These are phyloP conservation scores for Cerastis rubricosa DNA, from an alignment of 2,888 invertebrate species.

Conservation along the genomic window DNA sequence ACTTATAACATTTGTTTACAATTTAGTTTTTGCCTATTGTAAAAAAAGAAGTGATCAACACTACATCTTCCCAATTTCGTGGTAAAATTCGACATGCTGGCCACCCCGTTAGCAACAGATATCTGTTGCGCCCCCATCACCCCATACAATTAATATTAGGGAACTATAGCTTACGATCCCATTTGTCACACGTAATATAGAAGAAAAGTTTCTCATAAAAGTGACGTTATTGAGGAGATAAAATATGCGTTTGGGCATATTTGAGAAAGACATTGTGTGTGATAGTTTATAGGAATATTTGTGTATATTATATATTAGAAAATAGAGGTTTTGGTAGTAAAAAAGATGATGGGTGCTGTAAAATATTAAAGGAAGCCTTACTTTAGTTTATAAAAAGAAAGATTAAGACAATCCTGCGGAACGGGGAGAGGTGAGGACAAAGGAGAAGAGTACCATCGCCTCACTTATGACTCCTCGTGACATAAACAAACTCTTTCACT, in stretches of 20 bases:
- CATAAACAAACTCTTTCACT: too few relatives aligned
- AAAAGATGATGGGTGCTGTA: too few relatives aligned
- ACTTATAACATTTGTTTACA: neutral
- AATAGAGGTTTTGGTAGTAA: neutral
- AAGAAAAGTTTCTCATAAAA: constrained; percentile 57
- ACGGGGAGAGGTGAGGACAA: too few relatives aligned
- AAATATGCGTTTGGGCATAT: constrained; percentile 39
- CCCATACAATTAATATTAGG: constrained; percentile 69
- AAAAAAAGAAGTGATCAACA: neutral
- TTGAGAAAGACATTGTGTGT: constrained; percentile 12
- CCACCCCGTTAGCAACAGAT: constrained; percentile 81
- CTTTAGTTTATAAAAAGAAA: too few relatives aligned
- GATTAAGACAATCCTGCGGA: too few relatives aligned
- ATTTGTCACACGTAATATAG: constrained; percentile 67
- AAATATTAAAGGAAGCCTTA: neutral
- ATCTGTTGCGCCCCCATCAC: constrained; percentile 82
- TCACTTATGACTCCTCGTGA: too few relatives aligned
- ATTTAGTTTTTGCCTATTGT: neutral
- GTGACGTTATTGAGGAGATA: constrained; percentile 7
- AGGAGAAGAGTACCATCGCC: too few relatives aligned
- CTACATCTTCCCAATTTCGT: constrained; percentile 31
- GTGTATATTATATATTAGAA: too few relatives aligned
- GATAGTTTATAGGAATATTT: constrained; percentile 23
- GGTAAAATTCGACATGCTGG: constrained; percentile 36
- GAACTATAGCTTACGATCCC: constrained; percentile 63